A percentile compares a stretch with the other conserved stretches of the same genome.
phyloP scores from a whole-genome alignment of 2,888 invertebrate species.

The Tachina grossa region DNA sequence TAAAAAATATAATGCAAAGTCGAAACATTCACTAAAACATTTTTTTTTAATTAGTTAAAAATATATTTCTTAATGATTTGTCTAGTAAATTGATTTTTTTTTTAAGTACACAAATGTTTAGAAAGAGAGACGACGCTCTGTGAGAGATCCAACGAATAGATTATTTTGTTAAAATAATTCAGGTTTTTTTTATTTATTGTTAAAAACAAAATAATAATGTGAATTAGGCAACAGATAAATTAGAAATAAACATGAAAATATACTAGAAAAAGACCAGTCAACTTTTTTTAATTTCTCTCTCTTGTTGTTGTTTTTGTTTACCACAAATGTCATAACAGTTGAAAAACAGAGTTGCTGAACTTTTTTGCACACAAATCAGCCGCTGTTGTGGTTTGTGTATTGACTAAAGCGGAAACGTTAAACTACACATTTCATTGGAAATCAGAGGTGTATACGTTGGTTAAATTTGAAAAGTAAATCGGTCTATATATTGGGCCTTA shows the following conservation, averaged over 20 bases:
- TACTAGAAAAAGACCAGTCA: conserved; percentile 27
- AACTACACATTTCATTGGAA: too few relatives aligned
- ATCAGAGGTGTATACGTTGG: too few relatives aligned
- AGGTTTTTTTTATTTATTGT: conserved; percentile 55
- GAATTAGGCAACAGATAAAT: conserved; percentile 55
- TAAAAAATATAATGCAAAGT: conserved; percentile 2
- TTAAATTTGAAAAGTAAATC: too few relatives aligned
- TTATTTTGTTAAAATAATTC: conserved; percentile 62
- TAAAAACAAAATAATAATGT: conserved; percentile 46
- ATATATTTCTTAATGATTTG: neutral
- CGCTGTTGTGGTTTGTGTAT: conserved; percentile 27
- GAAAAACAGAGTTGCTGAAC: conserved; percentile 32
- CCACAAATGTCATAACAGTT: conserved; percentile 18
- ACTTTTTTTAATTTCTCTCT: conserved; percentile 28
- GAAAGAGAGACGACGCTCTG: conserved; percentile 7
- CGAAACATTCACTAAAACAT: neutral
- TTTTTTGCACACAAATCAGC: conserved; percentile 13
- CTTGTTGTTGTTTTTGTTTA: conserved; percentile 11
- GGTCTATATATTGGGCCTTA: too few relatives aligned
- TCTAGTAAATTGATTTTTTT: neutral
- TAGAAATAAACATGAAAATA: conserved; percentile 60
- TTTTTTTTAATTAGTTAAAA: neutral
- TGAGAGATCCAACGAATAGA: conserved; percentile 4
- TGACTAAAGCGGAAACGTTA: conserved; percentile 18
- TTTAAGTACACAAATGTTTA: conserved; percentile 53